These are phyloP conservation scores for Coregonus suidteri DNA, from an alignment of 2,797 vertebrate species.

Conservation along the genomic window DNA sequence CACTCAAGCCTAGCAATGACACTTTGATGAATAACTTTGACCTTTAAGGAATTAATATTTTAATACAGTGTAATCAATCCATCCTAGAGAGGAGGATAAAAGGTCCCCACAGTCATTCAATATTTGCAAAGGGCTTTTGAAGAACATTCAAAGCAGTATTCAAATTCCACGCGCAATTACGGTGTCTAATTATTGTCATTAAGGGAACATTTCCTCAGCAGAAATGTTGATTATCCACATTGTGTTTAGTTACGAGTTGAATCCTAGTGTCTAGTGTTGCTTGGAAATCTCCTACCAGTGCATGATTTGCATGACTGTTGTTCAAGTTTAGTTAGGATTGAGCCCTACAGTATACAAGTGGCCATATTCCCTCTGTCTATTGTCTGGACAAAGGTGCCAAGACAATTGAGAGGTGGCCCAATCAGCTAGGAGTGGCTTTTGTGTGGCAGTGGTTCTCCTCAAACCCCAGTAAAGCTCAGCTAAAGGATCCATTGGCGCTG, in stretches of 20 bases:
- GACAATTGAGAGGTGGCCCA: neutral
- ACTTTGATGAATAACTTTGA: slow-evolving; percentile 24
- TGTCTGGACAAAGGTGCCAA: neutral
- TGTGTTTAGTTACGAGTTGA: neutral
- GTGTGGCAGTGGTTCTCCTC: neutral
- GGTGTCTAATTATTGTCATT: neutral
- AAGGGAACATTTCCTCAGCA: neutral
- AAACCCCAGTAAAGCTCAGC: slow-evolving; percentile 9
- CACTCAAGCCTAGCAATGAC: slow-evolving; percentile 17
- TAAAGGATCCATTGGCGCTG: slow-evolving; percentile 15
- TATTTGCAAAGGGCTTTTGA: neutral
- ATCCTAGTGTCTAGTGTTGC: neutral
- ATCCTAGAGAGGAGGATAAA: slow-evolving; percentile 19
- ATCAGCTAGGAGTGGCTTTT: neutral
- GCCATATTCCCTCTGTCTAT: neutral
- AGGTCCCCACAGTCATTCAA: neutral
- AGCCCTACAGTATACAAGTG: neutral
- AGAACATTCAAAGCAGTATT: neutral
- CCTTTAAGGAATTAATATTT: slow-evolving; percentile 32
- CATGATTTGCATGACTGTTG: neutral
- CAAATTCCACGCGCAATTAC: neutral
- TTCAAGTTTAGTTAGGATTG: neutral
- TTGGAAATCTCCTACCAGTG: neutral
- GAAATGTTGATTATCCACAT: neutral
- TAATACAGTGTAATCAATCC: slow-evolving; percentile 33